phyloP scores from a whole-genome alignment of 2,113 vertebrate genomes.

The Notechis scutatus region DNA sequence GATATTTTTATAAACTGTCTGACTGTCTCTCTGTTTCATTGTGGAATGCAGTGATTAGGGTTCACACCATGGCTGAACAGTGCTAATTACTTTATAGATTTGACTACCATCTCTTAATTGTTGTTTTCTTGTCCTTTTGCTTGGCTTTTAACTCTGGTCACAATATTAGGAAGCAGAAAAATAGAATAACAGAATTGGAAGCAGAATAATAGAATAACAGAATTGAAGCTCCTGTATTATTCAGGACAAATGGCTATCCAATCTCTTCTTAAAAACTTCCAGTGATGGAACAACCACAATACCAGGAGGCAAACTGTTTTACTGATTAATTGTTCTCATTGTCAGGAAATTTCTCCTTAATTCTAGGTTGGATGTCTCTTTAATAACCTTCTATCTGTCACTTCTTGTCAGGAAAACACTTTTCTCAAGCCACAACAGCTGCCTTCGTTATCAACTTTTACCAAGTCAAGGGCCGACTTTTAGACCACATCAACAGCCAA shows the following conservation, averaged over 20 bases:
- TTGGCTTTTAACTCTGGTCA: neutral
- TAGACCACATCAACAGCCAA: neutral
- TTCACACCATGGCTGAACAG: neutral
- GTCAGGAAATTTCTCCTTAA: neutral
- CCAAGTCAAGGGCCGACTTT: neutral
- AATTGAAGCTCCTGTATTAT: neutral
- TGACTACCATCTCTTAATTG: neutral
- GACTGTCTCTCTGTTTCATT: neutral
- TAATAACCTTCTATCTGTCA: neutral
- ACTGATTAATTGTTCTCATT: neutral
- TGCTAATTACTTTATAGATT: neutral
- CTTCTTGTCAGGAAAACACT: neutral
- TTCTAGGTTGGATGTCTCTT: neutral
- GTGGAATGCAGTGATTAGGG: neutral
- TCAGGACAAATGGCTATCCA: neutral
- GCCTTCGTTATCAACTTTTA: neutral
- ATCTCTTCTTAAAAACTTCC: neutral
- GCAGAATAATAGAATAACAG: neutral
- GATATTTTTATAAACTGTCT: neutral
- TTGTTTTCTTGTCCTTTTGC: neutral
- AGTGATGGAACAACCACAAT: neutral
- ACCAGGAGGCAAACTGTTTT: neutral
- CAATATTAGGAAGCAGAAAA: neutral
- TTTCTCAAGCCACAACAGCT: neutral
- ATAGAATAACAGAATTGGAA: neutral